Evolutionary conservation across 2,113 vertebrate species (phyloP).

Genomic region (Melanotaenia duboulayi): DNA sequence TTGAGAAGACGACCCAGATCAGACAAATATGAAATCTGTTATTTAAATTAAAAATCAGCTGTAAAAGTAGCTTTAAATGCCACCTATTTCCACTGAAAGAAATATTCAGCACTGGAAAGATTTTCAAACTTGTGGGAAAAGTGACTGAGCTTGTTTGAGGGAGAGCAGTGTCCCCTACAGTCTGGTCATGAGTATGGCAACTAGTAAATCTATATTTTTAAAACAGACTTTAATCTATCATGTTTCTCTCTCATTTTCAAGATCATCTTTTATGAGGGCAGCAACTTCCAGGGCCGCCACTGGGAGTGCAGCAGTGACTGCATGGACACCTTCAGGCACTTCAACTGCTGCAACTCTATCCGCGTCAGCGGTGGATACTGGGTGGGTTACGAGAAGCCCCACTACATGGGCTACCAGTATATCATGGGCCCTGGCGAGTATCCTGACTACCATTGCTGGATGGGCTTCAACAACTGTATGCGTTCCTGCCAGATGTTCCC

Average conservation of each 20-base stretch:
- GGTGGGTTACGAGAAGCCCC: slow-evolving; percentile 81
- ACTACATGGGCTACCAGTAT: slow-evolving; percentile 82
- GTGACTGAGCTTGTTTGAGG: slow-evolving; percentile 48
- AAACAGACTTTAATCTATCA: not conserved
- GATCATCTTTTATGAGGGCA: slow-evolving; percentile 83
- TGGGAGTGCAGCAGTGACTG: slow-evolving; percentile 82
- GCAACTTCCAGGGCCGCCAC: slow-evolving; percentile 80
- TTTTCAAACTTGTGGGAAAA: not conserved
- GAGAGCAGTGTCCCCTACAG: slow-evolving; percentile 69
- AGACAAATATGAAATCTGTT: slow-evolving; percentile 1
- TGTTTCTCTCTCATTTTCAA: slow-evolving; percentile 40
- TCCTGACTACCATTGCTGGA: slow-evolving; percentile 76
- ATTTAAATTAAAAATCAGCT: slow-evolving; percentile 22
- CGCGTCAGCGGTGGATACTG: slow-evolving; percentile 79
- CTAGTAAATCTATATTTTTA: not conserved
- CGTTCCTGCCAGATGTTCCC: slow-evolving; percentile 84
- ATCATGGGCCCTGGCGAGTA: slow-evolving; percentile 79
- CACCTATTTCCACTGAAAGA: slow-evolving; percentile 16
- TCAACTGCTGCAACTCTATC: slow-evolving; percentile 82
- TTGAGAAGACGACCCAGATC: not conserved
- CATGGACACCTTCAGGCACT: slow-evolving; percentile 80
- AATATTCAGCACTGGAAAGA: slow-evolving; percentile 9
- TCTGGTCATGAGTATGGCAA: slow-evolving; percentile 16
- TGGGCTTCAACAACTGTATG: slow-evolving; percentile 84
- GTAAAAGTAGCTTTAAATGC: slow-evolving; percentile 13